Evolutionary conservation across 2,113 vertebrate species (phyloP).

Genomic region (Globicephala melas): DNA sequence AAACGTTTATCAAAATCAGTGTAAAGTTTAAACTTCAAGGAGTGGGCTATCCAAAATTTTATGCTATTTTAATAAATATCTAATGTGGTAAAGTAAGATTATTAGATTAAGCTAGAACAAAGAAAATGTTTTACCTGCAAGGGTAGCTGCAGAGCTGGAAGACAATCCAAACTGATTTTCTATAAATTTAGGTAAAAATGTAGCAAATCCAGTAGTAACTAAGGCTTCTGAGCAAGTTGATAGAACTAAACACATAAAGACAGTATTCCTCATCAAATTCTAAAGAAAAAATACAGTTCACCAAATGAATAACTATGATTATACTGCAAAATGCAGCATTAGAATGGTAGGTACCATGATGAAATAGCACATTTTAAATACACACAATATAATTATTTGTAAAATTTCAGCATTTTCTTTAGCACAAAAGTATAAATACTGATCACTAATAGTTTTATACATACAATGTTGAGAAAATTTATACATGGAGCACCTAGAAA

Average conservation of each 20-base stretch:
- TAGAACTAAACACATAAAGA: constrained; percentile 84
- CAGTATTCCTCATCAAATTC: constrained; percentile 85
- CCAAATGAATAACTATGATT: constrained; percentile 23
- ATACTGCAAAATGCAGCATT: not conserved
- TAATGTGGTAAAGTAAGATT: not conserved
- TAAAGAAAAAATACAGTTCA: constrained; percentile 74
- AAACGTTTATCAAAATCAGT: not conserved
- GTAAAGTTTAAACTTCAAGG: not conserved
- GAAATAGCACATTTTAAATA: not conserved
- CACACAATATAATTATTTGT: not conserved
- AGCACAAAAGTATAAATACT: not conserved
- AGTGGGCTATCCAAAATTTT: not conserved
- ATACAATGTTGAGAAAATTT: not conserved
- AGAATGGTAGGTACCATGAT: not conserved
- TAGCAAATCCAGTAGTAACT: constrained; percentile 85
- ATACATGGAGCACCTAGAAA: not conserved
- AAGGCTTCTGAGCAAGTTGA: constrained; percentile 84
- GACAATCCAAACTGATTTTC: constrained; percentile 87
- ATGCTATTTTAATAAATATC: not conserved
- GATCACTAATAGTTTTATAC: not conserved
- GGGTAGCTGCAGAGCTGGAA: constrained; percentile 83
- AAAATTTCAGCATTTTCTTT: not conserved
- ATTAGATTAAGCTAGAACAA: not conserved
- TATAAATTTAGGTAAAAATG: constrained; percentile 88
- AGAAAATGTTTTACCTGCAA: constrained; percentile 82